Base-by-base conservation (phyloP, 2,113 vertebrate genomes). In the Gobiocypris rarus region DNA sequence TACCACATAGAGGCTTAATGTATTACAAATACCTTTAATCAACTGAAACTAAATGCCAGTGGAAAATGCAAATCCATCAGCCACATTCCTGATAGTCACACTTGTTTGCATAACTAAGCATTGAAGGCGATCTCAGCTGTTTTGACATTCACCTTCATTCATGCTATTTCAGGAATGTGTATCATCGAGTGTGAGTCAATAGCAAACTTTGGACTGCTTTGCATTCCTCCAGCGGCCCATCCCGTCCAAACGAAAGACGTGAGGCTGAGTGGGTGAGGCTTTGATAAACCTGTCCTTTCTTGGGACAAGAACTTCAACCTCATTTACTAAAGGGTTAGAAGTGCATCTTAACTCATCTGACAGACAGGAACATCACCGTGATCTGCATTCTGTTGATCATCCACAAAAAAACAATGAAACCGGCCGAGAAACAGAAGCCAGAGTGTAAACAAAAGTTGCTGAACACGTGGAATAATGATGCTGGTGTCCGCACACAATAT, bases 221-320 rank as follows among this genome's bases (percentile, higher is more conserved):
- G 3, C 78, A 81, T 67, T 81, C 78, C 26, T 81, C 11, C 41
- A 3, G 9, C 77, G 17, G 26, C 78, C 78, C 17, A 81, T 65
- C 78, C 78, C 78, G 50, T 13, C 48, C 26, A 17, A 58, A 77
- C 38, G 14, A n/a, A n/a, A 45, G 76, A 78, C 1, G 11, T 17
- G 22, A 14, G 75, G 75, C 15, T 41, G 5, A 48, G 24, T 45
- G 76, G 76, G 76, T 48, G 78, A 81, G 78, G 78, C 59, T 4
- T 22, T 67, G 24, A 81, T 67, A 67, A 67, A 67, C 43, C 43
- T 67, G 58, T 79, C 34, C 41, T 22, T 19, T 5, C n/a, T 43
- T 63, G 8, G 5, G 10, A 9, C n/a, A 48, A 54, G 45, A 75
- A 75, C 48, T 75, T 52, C 24, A 31, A 54, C 48, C 48, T 54